phyloP scores from a whole-genome alignment of 2,113 vertebrate species.

The Noturus placidus region DNA sequence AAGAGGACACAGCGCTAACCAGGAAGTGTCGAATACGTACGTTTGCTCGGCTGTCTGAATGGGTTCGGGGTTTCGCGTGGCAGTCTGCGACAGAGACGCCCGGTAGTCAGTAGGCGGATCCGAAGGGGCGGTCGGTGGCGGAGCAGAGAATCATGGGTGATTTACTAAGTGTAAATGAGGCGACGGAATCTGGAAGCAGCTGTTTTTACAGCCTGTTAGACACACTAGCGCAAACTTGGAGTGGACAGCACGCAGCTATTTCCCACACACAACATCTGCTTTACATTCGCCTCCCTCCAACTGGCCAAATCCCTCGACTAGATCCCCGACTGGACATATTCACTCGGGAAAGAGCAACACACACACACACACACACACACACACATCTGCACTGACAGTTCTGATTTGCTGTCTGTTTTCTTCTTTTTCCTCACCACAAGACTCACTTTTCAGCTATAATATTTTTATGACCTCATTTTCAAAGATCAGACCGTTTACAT shows the following conservation, averaged over 20 bases:
- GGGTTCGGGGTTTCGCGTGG: not conserved
- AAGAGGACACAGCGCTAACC: not conserved
- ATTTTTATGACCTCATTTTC: conserved; percentile 34
- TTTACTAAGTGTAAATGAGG: conserved; percentile 62
- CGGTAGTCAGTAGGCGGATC: conserved; percentile 36
- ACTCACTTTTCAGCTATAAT: conserved; percentile 16
- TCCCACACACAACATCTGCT: conserved; percentile 59
- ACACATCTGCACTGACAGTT: conserved; percentile 13
- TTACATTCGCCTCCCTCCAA: conserved; percentile 52
- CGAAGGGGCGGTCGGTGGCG: conserved; percentile 18
- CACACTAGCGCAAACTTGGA: conserved; percentile 53
- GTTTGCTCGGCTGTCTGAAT: not conserved
- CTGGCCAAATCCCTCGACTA: conserved; percentile 45
- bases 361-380: not conserved
- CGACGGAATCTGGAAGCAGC: conserved; percentile 59
- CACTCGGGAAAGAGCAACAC: conserved; percentile 39
- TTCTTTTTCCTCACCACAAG: conserved; percentile 10
- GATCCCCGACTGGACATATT: conserved; percentile 54
- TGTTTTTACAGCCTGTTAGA: conserved; percentile 63
- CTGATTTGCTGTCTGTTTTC: conserved; percentile 15
- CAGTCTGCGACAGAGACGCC: conserved; percentile 10
- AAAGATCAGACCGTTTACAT: conserved; percentile 22
- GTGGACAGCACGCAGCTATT: conserved; percentile 52
- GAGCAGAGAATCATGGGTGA: conserved; percentile 56
- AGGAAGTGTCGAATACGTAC: not conserved